Evolutionary conservation across 1,140 invertebrate genomes (phyloP), one percentile per base, ranked within the genome.

Genomic region (Babylonia areolata): DNA sequence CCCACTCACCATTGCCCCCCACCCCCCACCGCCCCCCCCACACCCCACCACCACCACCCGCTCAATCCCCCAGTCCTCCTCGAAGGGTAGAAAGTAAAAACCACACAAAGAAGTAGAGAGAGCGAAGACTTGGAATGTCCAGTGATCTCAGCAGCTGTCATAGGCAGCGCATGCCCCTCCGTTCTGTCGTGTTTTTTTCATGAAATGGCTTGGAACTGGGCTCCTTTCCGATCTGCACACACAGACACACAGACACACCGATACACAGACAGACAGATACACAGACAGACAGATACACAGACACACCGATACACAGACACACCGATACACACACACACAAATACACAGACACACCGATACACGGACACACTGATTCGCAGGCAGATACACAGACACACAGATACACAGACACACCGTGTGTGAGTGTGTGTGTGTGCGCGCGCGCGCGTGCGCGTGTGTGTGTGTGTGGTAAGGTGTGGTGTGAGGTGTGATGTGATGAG

Each of bases 181-280:
- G 69, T 37, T 17, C 15, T 75, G 31, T 75, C 33, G 17, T 75
- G 11, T 23, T 33, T 3, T 37, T 75, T 12, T 75, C 12, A 75
- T 33, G 73, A 20, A 12, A 75, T 75, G 33, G 33, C 33, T 75
- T 39, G 31, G 35, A 35, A 75, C 73, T 35, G 15, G 23, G 58
- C 58, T 64, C 15, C 58, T 64, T 64, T 64, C 15, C 58, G 58
- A 64, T 64, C 58, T 39, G 37, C 73, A 75, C 73, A 75, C 73
- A 75, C 3, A 75, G 31, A 75, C 73, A 75, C 33, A 75, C 73
- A 75, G 11, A 5, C 73, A 75, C 31, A 35, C 73, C 9, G 31
- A 75, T 33, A 75, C 73, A 75, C 73, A 75, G 9, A 35, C 1
- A 37, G 9, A 37, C 73, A 75, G 31, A 75, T 33, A 75, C 73